Evolutionary conservation across 2,888 invertebrate genomes (phyloP), one percentile per base, ranked within the genome.

Genomic region (Drosophila anomelani): DNA sequence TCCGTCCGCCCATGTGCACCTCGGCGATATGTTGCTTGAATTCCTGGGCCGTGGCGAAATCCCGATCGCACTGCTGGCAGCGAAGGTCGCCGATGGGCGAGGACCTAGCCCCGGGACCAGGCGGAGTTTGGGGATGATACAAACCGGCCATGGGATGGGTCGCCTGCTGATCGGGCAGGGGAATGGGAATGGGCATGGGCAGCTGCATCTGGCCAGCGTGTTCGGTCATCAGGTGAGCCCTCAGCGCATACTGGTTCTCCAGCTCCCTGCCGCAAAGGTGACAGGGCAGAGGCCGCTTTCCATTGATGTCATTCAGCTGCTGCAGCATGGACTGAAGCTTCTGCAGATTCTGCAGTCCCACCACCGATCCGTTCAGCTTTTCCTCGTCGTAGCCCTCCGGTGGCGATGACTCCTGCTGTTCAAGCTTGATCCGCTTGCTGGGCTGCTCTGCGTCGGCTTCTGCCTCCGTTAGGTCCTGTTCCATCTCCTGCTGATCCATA

Each of bases 321-420:
- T 96, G 95, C 86, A 97, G 96, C 97, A 97, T 98, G 23, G 96
- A 96, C 92, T 98, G 97, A 64, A 98, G 92, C 91, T 97, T 97
- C 77, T 97, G 96, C 15, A 98, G 93, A 91, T 97, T 97, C 91
- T 97, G 96, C 58, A 97, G 96, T 2, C 95, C 94, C 75, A 95
- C 93, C 75, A 94, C 94, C 6, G 94, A 93, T 54, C 92, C 93
- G 39, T 84, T 88, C 0, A 74, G 20, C 29, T 83, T 88, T 12
- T 83, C 83, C 23, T 88, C 84, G 0, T 85, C 88, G 12, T 47
- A 59, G 7, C 63, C 20, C 1, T 82, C 82, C 0, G 66, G 55
- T 7, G 70, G 55, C 4, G 69, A 58, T 38, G 72, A 6, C 13
- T 69, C 75, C 34, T 82, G 91, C 41, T 82, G 90, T 8, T 88